phyloP scores from a whole-genome alignment of 2,888 invertebrate genomes.

The Shargacucullia verbasci region DNA sequence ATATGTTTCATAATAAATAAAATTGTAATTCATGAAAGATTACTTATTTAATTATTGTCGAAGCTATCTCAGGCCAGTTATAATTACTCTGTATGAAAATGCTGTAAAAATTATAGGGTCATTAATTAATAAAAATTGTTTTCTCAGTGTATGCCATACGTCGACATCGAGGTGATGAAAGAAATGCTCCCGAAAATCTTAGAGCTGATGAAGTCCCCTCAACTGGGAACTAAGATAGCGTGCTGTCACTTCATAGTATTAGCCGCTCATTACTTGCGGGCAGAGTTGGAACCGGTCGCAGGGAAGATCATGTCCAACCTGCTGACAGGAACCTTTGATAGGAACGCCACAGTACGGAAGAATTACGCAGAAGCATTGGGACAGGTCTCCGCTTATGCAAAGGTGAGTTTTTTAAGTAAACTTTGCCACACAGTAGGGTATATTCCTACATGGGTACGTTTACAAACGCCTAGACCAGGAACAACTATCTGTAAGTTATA shows the following conservation, averaged over 20 bases:
- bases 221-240: slow-evolving; percentile 95
- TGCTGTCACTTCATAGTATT: slow-evolving; percentile 94
- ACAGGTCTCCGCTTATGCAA: slow-evolving; percentile 94
- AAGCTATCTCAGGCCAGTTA: too few relatives aligned
- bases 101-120: too few relatives aligned
- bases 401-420: slow-evolving; percentile 90
- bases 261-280: slow-evolving; percentile 88
- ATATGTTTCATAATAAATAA: too few relatives aligned
- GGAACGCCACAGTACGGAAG: slow-evolving; percentile 95
- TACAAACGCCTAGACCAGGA: too few relatives aligned
- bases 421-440: too few relatives aligned
- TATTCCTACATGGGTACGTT: too few relatives aligned
- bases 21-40: too few relatives aligned
- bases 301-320: slow-evolving; percentile 89
- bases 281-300: slow-evolving; percentile 88
- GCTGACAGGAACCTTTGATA: slow-evolving; percentile 94
- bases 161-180: slow-evolving; percentile 93
- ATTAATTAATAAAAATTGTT: slow-evolving; percentile 6
- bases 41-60: too few relatives aligned
- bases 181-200: slow-evolving; percentile 94
- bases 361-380: slow-evolving; percentile 95
- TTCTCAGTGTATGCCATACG: slow-evolving; percentile 90
- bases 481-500: too few relatives aligned
- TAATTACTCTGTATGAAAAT: too few relatives aligned
- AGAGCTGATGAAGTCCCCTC: slow-evolving; percentile 95